A percentile compares a stretch with the other conserved stretches of the same genome.
Conservation (phyloP, 2,888 invertebrate genomes). For the Nasonovia ribisnigri region DNA sequence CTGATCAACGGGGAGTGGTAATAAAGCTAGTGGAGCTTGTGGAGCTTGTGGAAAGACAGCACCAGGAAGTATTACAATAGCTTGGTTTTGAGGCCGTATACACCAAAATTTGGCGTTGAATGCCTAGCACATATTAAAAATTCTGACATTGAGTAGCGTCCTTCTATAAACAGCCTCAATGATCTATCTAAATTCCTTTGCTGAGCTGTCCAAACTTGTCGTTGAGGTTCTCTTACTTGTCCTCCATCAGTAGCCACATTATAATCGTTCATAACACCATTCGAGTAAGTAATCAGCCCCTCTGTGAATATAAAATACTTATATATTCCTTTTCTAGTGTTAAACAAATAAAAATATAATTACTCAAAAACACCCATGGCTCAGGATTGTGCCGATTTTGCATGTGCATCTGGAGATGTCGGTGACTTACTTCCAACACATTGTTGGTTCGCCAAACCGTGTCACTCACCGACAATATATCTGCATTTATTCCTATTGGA, state of each 20-base stretch:
- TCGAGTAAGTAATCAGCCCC: not conserved
- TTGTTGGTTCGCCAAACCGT: not conserved
- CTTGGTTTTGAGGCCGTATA: not conserved
- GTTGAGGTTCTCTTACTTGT: not conserved
- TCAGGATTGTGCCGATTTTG: not conserved
- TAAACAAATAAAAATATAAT: conserved; percentile 1
- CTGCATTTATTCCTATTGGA: not conserved
- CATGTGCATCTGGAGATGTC: not conserved
- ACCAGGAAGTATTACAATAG: not conserved
- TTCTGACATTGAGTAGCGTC: not conserved
- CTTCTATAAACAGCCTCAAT: not conserved
- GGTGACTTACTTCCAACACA: conserved; percentile 4
- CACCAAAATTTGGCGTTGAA: conserved; percentile 1
- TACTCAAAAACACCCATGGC: not conserved
- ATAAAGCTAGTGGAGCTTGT: not conserved
- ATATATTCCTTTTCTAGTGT: not conserved
- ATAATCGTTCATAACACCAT: not conserved
- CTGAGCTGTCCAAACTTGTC: not conserved
- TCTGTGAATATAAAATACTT: not conserved
- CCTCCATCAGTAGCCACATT: not conserved
- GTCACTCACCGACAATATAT: not conserved
- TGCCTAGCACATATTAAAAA: conserved; percentile 5
- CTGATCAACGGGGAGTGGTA: not conserved
- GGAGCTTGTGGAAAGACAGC: not conserved
- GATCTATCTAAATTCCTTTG: conserved; percentile 4